These are phyloP conservation scores for Stigmatopora argus DNA, from an alignment of 2,113 vertebrate species.

Conservation along the genomic window DNA sequence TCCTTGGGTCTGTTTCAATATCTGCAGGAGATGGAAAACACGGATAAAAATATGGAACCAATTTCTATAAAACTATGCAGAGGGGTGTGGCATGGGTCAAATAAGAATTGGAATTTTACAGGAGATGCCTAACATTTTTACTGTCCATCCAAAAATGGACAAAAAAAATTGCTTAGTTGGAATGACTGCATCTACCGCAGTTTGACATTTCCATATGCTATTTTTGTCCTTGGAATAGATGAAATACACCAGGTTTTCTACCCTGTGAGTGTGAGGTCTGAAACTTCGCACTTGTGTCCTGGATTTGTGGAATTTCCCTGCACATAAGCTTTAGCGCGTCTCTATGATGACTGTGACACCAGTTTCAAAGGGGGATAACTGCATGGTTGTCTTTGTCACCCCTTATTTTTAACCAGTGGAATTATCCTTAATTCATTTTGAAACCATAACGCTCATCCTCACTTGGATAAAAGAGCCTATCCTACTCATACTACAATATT, in stretches of 20 bases:
- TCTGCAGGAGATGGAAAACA: conserved; percentile 3
- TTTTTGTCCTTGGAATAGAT: too few relatives aligned
- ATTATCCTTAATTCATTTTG: neutral
- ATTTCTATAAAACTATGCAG: neutral
- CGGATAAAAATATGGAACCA: conserved; percentile 1
- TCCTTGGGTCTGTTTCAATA: neutral
- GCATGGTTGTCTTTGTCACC: neutral
- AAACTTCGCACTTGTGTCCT: too few relatives aligned
- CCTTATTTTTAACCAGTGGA: neutral
- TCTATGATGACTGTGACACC: neutral
- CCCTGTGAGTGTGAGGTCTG: too few relatives aligned
- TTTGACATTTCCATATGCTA: too few relatives aligned
- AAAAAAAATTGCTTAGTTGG: neutral
- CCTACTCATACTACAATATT: too few relatives aligned
- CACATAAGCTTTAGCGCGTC: too few relatives aligned
- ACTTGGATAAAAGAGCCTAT: too few relatives aligned
- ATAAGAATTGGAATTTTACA: neutral
- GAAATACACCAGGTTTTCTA: too few relatives aligned
- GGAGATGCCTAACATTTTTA: neutral
- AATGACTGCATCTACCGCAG: too few relatives aligned
- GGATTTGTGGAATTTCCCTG: too few relatives aligned
- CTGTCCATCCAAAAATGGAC: neutral
- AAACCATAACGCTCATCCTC: too few relatives aligned
- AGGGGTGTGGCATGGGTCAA: neutral
- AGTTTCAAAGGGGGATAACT: neutral